Conservation (phyloP, 2,888 invertebrate species). For the Ferrisia virgata region DNA sequence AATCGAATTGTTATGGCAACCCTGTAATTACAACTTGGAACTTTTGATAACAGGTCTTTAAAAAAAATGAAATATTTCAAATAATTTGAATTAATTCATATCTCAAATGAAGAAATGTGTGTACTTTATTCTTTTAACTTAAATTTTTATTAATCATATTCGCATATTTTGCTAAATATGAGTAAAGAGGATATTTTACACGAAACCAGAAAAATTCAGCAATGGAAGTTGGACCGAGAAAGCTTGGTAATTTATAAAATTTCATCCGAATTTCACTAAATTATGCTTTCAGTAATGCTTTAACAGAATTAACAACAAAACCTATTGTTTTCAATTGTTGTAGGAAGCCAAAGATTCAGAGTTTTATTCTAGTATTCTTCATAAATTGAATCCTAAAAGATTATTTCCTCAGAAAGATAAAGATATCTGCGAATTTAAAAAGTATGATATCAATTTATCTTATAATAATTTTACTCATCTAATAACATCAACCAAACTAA, state of each 20-base stretch:
- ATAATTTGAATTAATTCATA: too few species aligned
- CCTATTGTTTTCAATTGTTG: not conserved
- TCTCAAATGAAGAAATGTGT: not conserved
- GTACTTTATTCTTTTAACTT: not conserved
- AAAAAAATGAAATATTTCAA: too few species aligned
- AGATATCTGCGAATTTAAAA: slow-evolving; percentile 15
- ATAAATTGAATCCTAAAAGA: slow-evolving; percentile 10
- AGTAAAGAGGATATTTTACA: slow-evolving; percentile 34
- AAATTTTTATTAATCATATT: not conserved
- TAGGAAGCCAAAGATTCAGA: slow-evolving; percentile 17
- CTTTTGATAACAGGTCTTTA: not conserved
- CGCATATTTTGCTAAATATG: not conserved
- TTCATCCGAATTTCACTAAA: not conserved
- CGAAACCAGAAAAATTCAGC: slow-evolving; percentile 16
- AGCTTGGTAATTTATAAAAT: not conserved
- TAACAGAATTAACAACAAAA: not conserved
- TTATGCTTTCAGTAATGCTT: not conserved
- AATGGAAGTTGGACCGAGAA: slow-evolving; percentile 37
- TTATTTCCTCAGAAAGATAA: slow-evolving; percentile 20
- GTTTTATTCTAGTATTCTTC: not conserved
- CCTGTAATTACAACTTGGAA: not conserved
- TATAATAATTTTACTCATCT: not conserved
- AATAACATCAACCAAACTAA: not conserved
- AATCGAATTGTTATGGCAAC: too few species aligned
- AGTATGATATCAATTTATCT: slow-evolving; percentile 1